Evolutionary conservation across 2,888 invertebrate species (phyloP).

Genomic region (Euclidia mi): DNA sequence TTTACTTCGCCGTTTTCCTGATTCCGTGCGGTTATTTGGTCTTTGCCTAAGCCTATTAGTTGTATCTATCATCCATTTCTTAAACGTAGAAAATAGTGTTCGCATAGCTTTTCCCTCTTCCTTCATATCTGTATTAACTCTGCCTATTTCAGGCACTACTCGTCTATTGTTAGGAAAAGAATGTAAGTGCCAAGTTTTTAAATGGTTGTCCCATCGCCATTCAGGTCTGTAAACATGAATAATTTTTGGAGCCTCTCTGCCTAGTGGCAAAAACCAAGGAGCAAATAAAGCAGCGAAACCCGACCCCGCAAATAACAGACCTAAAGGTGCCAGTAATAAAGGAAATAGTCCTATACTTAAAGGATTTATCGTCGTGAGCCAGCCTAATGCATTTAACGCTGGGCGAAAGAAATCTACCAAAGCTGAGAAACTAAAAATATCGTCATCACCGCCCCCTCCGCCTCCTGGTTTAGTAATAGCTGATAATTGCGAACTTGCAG

Average conservation of each 20-base stretch:
- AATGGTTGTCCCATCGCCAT: slow-evolving; percentile 90
- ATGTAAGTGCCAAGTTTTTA: slow-evolving; percentile 87
- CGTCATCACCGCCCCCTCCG: slow-evolving; percentile 79
- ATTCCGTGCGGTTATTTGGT: slow-evolving; percentile 29
- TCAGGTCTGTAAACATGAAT: slow-evolving; percentile 82
- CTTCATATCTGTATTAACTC: slow-evolving; percentile 54
- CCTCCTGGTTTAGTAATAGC: slow-evolving; percentile 70
- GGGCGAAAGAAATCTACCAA: slow-evolving; percentile 85
- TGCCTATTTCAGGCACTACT: slow-evolving; percentile 50
- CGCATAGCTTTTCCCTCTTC: slow-evolving; percentile 45
- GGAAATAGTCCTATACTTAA: slow-evolving; percentile 90
- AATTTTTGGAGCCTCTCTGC: slow-evolving; percentile 78
- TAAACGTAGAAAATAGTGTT: slow-evolving; percentile 68
- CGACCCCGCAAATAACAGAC: slow-evolving; percentile 91
- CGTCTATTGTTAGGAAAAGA: slow-evolving; percentile 75
- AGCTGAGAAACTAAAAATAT: slow-evolving; percentile 85
- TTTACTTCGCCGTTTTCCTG: slow-evolving; percentile 66
- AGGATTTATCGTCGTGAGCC: slow-evolving; percentile 90
- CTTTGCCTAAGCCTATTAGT: slow-evolving; percentile 60
- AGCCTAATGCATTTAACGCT: slow-evolving; percentile 85
- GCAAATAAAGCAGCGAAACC: slow-evolving; percentile 91
- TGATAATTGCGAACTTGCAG: slow-evolving; percentile 69
- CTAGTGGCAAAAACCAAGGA: slow-evolving; percentile 91
- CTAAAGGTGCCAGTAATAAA: slow-evolving; percentile 91
- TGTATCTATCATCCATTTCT: slow-evolving; percentile 67